phyloP scores from a whole-genome alignment of 2,888 invertebrate genomes.

The Eupithecia tripunctaria region DNA sequence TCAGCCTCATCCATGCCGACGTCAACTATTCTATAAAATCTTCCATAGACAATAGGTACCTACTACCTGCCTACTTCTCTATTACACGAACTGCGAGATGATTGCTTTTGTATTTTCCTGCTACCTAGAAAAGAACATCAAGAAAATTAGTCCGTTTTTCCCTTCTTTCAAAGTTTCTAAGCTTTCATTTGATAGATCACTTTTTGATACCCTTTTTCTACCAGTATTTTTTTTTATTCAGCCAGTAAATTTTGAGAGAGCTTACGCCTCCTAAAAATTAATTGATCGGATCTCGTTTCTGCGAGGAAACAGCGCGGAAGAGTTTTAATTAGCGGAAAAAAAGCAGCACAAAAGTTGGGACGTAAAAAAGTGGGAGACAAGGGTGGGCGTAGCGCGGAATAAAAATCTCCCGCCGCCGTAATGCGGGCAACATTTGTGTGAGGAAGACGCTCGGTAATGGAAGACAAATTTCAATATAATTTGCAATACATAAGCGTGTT shows the following conservation, averaged over 20 bases:
- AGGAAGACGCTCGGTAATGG: conserved; percentile 84
- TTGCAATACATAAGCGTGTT: conserved; percentile 86
- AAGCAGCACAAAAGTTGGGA: conserved; percentile 81
- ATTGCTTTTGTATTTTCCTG: conserved; percentile 56
- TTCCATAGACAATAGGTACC: conserved; percentile 55
- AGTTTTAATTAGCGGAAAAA: conserved; percentile 85
- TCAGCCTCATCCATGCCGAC: conserved; percentile 48
- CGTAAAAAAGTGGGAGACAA: conserved; percentile 82
- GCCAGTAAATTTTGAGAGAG: conserved; percentile 78
- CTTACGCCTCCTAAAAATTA: conserved; percentile 82
- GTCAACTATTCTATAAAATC: conserved; percentile 56
- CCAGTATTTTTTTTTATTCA: conserved; percentile 71
- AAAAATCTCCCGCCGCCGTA: conserved; percentile 82
- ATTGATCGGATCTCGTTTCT: conserved; percentile 84
- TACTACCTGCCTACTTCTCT: conserved; percentile 44
- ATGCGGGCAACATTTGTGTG: conserved; percentile 85
- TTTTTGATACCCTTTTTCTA: conserved; percentile 72
- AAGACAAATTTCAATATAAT: conserved; percentile 86
- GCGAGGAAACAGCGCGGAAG: conserved; percentile 83
- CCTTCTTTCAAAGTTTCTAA: conserved; percentile 51
- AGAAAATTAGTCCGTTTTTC: conserved; percentile 47
- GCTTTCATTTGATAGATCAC: conserved; percentile 76
- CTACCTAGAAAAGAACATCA: conserved; percentile 52
- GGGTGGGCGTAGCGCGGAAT: conserved; percentile 81
- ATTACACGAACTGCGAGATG: conserved; percentile 52